Percentiles rank a stretch among this genome's conserved stretches.
These are phyloP conservation scores for Pemphredon lugubris DNA, from an alignment of 2,888 invertebrate species.

Conservation along the genomic window DNA sequence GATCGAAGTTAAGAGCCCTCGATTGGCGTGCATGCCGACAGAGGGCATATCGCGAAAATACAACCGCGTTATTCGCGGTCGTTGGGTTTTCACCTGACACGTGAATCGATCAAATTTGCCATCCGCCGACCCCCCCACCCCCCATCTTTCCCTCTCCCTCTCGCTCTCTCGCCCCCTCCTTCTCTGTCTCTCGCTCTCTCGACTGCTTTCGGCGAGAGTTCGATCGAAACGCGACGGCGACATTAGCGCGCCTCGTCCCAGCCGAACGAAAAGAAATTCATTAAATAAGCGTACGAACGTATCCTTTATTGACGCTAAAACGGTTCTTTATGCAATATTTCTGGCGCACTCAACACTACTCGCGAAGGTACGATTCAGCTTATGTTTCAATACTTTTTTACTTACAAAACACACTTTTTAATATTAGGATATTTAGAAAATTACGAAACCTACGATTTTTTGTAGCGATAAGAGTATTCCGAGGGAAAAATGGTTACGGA, in stretches of 20 bases:
- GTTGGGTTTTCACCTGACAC: slow-evolving; percentile 54
- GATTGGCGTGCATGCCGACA: slow-evolving; percentile 56
- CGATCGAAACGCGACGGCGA: slow-evolving; percentile 47
- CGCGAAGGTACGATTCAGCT: no score
- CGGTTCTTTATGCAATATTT: no score
- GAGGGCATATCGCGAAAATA: slow-evolving; percentile 58
- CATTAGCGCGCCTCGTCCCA: slow-evolving; percentile 26
- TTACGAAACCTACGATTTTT: no score
- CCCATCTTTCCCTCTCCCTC: neutral
- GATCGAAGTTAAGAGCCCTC: slow-evolving; percentile 56
- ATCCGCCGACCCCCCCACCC: neutral
- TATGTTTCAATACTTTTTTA: no score
- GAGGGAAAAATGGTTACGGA: no score
- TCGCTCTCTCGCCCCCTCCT: neutral
- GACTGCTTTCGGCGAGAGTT: slow-evolving; percentile 32
- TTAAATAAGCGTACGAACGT: neutral
- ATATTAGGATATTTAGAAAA: no score
- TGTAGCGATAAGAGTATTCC: no score
- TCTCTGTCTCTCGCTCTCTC: slow-evolving; percentile 15
- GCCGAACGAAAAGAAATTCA: slow-evolving; percentile 12
- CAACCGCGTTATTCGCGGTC: slow-evolving; percentile 50
- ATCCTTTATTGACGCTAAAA: neutral
- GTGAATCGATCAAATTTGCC: slow-evolving; percentile 56
- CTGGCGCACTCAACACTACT: no score
- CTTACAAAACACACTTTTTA: no score